A percentile compares a stretch with the other conserved stretches of the same genome.
Conservation (phyloP, 2,888 invertebrate genomes). For the Pristionchus japonicus region DNA sequence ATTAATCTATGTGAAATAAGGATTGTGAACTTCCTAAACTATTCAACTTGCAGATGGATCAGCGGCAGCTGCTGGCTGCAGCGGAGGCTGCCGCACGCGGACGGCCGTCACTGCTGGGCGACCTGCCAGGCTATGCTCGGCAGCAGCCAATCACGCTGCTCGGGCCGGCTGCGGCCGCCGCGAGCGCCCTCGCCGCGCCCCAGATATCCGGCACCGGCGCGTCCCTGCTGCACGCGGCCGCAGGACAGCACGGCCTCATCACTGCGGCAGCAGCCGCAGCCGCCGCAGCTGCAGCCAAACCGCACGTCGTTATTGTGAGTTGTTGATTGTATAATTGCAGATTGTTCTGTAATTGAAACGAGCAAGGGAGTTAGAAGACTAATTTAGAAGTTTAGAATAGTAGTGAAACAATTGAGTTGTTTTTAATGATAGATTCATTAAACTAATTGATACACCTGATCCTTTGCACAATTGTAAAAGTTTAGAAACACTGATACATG, state of each 20-base stretch:
- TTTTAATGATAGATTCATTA: too few species aligned
- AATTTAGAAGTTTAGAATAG: too few species aligned
- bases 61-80: neutral
- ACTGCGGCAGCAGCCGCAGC: neutral
- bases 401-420: too few species aligned
- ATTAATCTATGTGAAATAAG: too few species aligned
- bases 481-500: too few species aligned
- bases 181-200: conserved; percentile 23
- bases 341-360: too few species aligned
- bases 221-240: neutral
- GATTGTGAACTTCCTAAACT: neutral
- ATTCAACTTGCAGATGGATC: conserved; percentile 3
- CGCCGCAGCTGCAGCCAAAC: neutral
- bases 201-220: conserved; percentile 45
- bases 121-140: conserved; percentile 7
- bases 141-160: conserved; percentile 15
- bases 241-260: neutral
- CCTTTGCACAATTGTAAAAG: too few species aligned
- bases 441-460: too few species aligned
- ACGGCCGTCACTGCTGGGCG: conserved; percentile 7
- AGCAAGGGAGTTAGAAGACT: too few species aligned
- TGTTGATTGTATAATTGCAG: neutral
- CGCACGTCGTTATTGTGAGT: conserved; percentile 9
- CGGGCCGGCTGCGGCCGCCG: neutral
- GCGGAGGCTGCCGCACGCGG: neutral